Conservation (phyloP, 2,888 invertebrate species). For the Dascillus cervinus region DNA sequence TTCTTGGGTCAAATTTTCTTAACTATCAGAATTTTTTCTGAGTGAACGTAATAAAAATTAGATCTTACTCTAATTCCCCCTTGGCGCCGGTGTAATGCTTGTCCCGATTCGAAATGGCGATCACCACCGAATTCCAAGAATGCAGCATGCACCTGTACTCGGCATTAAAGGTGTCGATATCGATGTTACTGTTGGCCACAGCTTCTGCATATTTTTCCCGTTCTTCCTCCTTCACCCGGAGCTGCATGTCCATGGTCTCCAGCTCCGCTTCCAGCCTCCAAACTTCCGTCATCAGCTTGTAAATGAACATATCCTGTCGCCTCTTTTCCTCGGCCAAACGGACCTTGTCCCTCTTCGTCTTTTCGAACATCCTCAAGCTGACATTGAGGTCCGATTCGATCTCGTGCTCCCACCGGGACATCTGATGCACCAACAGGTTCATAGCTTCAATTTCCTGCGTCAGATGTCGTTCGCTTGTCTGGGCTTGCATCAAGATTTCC, state of each 20-base stretch:
- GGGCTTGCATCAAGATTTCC: slow-evolving; percentile 43
- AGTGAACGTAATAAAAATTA: too few species aligned
- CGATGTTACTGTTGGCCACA: slow-evolving; percentile 62
- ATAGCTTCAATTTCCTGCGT: slow-evolving; percentile 52
- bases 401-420: slow-evolving; percentile 56
- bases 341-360: slow-evolving; percentile 51
- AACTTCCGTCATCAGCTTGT: slow-evolving; percentile 59
- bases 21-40: too few species aligned
- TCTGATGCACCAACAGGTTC: slow-evolving; percentile 48
- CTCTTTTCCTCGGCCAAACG: slow-evolving; percentile 51
- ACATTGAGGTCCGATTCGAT: slow-evolving; percentile 55
- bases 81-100: slow-evolving; percentile 55
- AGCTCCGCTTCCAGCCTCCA: slow-evolving; percentile 62
- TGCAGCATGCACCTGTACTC: slow-evolving; percentile 63
- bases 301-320: slow-evolving; percentile 55
- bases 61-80: slow-evolving; percentile 50
- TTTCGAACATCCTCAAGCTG: slow-evolving; percentile 58
- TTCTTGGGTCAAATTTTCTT: too few species aligned
- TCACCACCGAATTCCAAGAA: slow-evolving; percentile 68
- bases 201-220: slow-evolving; percentile 51
- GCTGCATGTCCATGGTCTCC: slow-evolving; percentile 55
- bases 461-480: slow-evolving; percentile 28
- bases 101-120: slow-evolving; percentile 62
- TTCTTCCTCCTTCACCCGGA: slow-evolving; percentile 56
- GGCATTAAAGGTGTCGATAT: slow-evolving; percentile 61